phyloP scores from a whole-genome alignment of 2,797 vertebrate genomes.

The Lagorchestes hirsutus region DNA sequence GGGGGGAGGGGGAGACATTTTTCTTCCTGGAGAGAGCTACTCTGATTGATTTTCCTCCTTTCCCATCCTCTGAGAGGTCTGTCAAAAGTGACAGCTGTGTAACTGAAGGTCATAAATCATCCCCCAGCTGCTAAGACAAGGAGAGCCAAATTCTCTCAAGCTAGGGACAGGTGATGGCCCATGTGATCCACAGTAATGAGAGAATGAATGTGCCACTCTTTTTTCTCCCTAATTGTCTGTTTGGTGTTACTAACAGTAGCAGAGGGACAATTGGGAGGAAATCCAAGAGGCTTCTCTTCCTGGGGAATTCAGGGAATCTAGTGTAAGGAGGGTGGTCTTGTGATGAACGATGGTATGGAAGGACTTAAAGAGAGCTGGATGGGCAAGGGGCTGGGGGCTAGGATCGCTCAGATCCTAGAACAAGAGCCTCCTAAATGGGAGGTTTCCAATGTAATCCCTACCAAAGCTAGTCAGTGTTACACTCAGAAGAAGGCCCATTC shows the following conservation, averaged over 20 bases:
- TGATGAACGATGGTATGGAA: no score
- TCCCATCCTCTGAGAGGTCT: accelerated
- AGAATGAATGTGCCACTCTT: accelerated
- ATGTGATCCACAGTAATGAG: accelerated
- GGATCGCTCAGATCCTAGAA: neutral
- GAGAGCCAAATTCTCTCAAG: neutral
- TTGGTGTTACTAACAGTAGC: neutral
- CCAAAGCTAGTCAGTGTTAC: neutral
- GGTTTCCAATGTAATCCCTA: neutral
- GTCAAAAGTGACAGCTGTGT: slow-evolving; percentile 8
- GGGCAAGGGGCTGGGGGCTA: neutral
- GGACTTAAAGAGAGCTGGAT: neutral
- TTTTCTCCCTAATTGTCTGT: neutral
- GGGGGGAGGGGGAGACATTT: neutral
- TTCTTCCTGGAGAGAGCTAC: neutral
- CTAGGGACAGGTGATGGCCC: neutral
- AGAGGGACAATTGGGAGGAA: neutral
- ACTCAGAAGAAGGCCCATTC: neutral
- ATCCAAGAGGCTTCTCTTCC: slow-evolving; percentile 11
- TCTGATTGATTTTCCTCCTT: slow-evolving; percentile 1
- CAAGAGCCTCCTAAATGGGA: neutral
- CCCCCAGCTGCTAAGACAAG: slow-evolving; percentile 41
- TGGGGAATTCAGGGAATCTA: neutral
- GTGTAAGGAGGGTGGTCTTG: accelerated
- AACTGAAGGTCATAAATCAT: slow-evolving; percentile 24